These are phyloP conservation scores for Delichon dasypus DNA, from an alignment of 2,797 vertebrate genomes.

Conservation along the genomic window DNA sequence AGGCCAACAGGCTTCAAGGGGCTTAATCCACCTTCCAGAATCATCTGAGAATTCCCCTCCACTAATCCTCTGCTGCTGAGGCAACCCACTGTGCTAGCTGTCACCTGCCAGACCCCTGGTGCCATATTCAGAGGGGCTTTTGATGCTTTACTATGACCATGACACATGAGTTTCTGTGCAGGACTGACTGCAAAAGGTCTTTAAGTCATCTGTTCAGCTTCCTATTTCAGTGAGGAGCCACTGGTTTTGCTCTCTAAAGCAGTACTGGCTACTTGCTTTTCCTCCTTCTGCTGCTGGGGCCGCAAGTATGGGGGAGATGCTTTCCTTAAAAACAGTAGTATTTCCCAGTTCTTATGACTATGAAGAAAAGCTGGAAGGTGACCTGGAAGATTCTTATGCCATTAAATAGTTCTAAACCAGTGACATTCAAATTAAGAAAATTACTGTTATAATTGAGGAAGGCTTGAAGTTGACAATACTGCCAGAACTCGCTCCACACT, in stretches of 20 bases:
- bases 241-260: background rate
- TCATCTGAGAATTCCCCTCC: background rate
- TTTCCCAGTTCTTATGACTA: background rate
- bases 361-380: background rate
- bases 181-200: background rate
- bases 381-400: background rate
- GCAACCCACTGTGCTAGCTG: background rate
- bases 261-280: background rate
- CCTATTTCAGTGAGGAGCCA: background rate
- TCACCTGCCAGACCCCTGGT: background rate
- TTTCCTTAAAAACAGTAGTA: background rate
- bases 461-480: background rate
- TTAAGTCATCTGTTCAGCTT: background rate
- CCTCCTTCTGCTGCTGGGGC: background rate
- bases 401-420: background rate
- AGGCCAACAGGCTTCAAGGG: background rate
- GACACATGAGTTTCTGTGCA: background rate
- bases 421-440: background rate
- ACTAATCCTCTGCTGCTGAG: background rate
- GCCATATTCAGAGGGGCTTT: background rate
- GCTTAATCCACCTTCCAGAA: background rate
- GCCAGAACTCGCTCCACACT: background rate
- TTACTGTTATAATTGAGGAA: background rate
- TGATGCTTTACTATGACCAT: background rate
- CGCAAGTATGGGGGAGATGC: background rate